Percentiles rank a stretch among this genome's conserved stretches.
Evolutionary conservation across 1,140 invertebrate genomes (phyloP).

Genomic region (Heliconius hewitsoni): DNA sequence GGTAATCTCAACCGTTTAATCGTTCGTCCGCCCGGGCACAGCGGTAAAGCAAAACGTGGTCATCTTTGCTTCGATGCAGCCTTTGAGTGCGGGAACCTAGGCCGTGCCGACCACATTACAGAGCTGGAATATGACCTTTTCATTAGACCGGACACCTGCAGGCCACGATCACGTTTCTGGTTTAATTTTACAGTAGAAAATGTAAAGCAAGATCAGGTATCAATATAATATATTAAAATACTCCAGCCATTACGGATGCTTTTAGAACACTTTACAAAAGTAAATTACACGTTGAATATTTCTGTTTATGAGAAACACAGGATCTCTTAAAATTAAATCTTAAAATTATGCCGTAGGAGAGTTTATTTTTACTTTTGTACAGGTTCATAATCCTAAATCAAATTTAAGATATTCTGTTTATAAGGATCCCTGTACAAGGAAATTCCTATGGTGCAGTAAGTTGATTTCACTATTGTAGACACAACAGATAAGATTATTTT

Average conservation of each 20-base stretch:
- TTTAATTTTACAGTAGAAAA: constrained; percentile 99
- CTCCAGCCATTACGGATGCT: not conserved
- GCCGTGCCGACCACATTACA: constrained; percentile 95
- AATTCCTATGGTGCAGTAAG: not conserved
- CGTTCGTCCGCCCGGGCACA: constrained; percentile 95
- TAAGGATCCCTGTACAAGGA: too few relatives aligned
- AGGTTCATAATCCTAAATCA: too few relatives aligned
- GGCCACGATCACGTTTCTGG: constrained; percentile 96
- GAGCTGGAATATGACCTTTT: constrained; percentile 98
- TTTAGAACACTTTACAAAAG: not conserved
- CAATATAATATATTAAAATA: constrained; percentile 9
- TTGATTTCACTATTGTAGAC: not conserved
- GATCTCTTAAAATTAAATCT: too few relatives aligned
- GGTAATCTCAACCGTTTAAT: constrained; percentile 96
- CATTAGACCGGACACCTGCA: constrained; percentile 97
- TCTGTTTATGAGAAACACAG: too few relatives aligned
- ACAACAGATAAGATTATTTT: not conserved
- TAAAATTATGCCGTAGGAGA: too few relatives aligned
- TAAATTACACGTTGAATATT: too few relatives aligned
- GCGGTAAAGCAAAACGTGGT: constrained; percentile 95
- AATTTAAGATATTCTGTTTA: too few relatives aligned
- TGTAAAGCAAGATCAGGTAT: constrained; percentile 93
- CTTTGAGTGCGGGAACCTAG: constrained; percentile 98
- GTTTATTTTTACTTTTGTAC: too few relatives aligned
- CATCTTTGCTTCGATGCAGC: constrained; percentile 98